Conservation (phyloP, 2,888 invertebrate genomes). For the Mellilla xanthometata region DNA sequence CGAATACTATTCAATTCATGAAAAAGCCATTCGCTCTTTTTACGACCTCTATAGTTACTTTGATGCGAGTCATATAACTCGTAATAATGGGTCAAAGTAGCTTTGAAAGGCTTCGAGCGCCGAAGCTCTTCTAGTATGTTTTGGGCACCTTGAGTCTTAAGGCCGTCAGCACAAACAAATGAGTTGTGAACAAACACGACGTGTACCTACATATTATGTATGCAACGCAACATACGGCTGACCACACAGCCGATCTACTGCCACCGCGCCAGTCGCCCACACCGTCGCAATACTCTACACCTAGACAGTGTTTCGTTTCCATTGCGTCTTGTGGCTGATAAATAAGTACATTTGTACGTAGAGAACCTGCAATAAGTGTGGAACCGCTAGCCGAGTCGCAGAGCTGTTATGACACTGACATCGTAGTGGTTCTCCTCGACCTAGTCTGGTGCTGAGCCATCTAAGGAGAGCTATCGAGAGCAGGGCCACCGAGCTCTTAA, state of each 20-base stretch:
- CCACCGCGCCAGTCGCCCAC: slow-evolving; percentile 32
- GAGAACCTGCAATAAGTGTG: slow-evolving; percentile 47
- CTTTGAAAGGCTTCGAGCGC: slow-evolving; percentile 19
- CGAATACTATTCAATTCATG: not conserved
- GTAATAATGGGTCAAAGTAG: slow-evolving; percentile 2
- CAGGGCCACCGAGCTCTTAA: slow-evolving; percentile 76
- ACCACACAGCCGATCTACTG: slow-evolving; percentile 57
- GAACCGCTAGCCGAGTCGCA: slow-evolving; percentile 38
- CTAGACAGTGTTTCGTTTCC: slow-evolving; percentile 17
- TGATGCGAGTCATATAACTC: not conserved
- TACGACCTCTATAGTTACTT: not conserved
- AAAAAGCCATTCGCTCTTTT: not conserved
- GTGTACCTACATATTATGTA: slow-evolving; percentile 42
- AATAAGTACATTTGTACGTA: slow-evolving; percentile 3
- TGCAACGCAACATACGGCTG: slow-evolving; percentile 50
- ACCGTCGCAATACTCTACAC: slow-evolving; percentile 16
- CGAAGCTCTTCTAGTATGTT: slow-evolving; percentile 35
- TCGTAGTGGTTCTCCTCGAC: slow-evolving; percentile 79
- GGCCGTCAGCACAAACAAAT: slow-evolving; percentile 57
- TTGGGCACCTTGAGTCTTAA: slow-evolving; percentile 51
- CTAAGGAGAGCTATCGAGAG: slow-evolving; percentile 81
- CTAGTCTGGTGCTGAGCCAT: slow-evolving; percentile 79
- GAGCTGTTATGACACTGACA: slow-evolving; percentile 72
- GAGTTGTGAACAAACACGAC: slow-evolving; percentile 52
- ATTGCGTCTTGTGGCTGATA: slow-evolving; percentile 16